A percentile compares a stretch with the other conserved stretches of the same genome.
phyloP scores from a whole-genome alignment of 2,888 invertebrate species.

The Aspidapion aeneum region DNA sequence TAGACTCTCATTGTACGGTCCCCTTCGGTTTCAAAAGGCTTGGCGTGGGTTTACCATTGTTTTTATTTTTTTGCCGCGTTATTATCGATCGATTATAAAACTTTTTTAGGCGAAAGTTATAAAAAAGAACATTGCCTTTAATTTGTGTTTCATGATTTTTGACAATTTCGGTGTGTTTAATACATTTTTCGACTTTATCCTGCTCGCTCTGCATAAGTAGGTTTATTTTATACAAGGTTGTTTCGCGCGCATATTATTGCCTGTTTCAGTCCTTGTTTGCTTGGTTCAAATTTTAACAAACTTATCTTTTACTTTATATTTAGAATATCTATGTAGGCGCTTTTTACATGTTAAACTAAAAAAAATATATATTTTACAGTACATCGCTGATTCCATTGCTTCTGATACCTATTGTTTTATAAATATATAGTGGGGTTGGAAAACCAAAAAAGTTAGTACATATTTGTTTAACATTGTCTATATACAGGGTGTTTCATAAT shows the following conservation, averaged over 20 bases:
- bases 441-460: too few species aligned
- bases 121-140: not conserved
- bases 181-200: not conserved
- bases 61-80: constrained; percentile 18
- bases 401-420: too few species aligned
- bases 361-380: too few species aligned
- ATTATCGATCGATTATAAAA: not conserved
- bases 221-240: not conserved
- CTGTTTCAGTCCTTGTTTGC: not conserved
- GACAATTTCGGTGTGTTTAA: not conserved
- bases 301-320: too few species aligned
- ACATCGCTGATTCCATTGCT: too few species aligned
- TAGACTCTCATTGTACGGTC: constrained; percentile 16
- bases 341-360: too few species aligned
- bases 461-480: too few species aligned
- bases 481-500: too few species aligned
- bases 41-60: constrained; percentile 23
- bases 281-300: too few species aligned
- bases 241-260: not conserved
- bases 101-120: not conserved
- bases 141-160: not conserved
- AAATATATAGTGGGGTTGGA: too few species aligned
- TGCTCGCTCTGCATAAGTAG: not conserved
- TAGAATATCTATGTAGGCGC: too few species aligned
- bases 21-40: constrained; percentile 22